Evolutionary conservation across 1,140 invertebrate genomes (phyloP), one percentile per base, ranked within the genome.

Genomic region (Sarcophaga bullata): DNA sequence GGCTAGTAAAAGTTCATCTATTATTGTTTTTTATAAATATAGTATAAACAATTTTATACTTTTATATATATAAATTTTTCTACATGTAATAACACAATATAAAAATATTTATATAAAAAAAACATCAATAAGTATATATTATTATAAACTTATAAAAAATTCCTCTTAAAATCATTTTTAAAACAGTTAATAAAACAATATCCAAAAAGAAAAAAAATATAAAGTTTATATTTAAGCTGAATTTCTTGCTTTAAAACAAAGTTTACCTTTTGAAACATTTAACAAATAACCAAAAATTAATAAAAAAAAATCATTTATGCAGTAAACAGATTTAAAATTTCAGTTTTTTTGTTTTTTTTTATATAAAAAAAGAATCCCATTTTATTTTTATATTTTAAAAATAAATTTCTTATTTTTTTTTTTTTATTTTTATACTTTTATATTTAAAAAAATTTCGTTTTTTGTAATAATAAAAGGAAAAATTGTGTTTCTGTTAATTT

Each of bases 51-150:
- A 85, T 83, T 81, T 81, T 68, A 68, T 68, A 68, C 62, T 68
- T 68, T 85, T 87, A 86, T 86, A 87, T 86, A 87, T 87, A 87
- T 87, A 84, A 86, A 87, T 87, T 87, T 86, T 87, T 88, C 87
- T 88, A 87, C 87, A 87, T 88, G 88, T 87, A 88, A 37, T 37
- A 37, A 1, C 1, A 37, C 1, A 37, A 37, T 37, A 37, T 37
- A 37, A 88, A 88, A 87, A 88, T 87, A 87, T 86, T 73, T 83
- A 84, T 86, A 83, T 86, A 49, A 84, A 17, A 84, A 84, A n/a
- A 13, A 13, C 13, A 58, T 8, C 9, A 68, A 68, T 19, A 68
- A 62, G n/a, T 3, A 62, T n/a, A 62, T 62, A 3, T n/a, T 17
- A 17, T 68, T 19, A 68, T 19, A 68, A 8, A 68, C 62, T 7